A percentile compares a stretch with the other conserved stretches of the same genome.
Conservation (phyloP, 2,113 vertebrate species). For the Charadrius vociferus region DNA sequence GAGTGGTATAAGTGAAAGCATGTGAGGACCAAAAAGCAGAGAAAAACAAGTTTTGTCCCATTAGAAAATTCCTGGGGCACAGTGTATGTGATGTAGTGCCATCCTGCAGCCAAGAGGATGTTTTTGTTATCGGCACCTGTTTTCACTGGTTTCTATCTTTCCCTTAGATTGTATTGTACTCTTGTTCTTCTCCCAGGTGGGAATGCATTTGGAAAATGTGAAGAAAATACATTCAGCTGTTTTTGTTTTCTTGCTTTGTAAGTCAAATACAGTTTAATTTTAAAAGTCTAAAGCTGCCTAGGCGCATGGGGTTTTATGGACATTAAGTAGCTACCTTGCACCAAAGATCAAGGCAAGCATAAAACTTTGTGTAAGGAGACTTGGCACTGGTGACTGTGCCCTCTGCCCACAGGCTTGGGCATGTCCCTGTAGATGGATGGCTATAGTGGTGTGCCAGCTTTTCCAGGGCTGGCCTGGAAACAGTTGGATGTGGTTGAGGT, state of each 20-base stretch:
- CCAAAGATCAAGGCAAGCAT: not conserved
- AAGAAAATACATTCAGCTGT: not conserved
- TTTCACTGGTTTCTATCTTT: not conserved
- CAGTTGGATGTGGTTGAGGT: rapidly evolving
- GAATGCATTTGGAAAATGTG: not conserved
- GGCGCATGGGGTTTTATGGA: not conserved
- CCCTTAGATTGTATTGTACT: not conserved
- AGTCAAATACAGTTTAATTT: not conserved
- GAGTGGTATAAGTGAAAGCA: not conserved
- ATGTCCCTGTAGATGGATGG: not conserved
- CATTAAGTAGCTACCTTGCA: not conserved
- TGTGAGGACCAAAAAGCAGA: not conserved
- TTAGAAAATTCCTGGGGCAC: not conserved
- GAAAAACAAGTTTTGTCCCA: not conserved
- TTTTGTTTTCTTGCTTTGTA: not conserved
- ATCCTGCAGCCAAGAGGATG: not conserved
- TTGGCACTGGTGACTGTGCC: rapidly evolving
- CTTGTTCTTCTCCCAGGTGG: not conserved
- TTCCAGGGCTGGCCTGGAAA: not conserved
- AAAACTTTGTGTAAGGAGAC: not conserved
- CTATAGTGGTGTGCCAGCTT: not conserved
- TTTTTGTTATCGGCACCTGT: not conserved
- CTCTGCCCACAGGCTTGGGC: not conserved
- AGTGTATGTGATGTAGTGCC: not conserved
- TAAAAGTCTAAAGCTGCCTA: not conserved